These are phyloP conservation scores for Eira barbara DNA, from an alignment of 2,113 vertebrate genomes.

Conservation along the genomic window DNA sequence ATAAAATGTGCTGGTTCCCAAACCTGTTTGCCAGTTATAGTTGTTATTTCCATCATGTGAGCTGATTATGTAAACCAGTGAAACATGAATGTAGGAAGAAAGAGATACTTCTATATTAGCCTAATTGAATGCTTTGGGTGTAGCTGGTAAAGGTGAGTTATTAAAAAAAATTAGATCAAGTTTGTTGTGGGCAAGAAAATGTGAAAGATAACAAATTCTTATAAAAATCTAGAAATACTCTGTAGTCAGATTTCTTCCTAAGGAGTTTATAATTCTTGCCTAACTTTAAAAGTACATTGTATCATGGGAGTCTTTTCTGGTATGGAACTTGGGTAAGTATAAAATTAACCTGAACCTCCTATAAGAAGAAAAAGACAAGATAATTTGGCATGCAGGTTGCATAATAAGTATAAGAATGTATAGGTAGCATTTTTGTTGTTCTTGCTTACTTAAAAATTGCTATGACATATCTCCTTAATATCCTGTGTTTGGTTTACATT, in stretches of 20 bases:
- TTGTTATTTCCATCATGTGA: not conserved
- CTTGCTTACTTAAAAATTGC: conserved; percentile 18
- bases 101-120: not conserved
- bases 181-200: not conserved
- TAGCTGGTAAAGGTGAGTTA: not conserved
- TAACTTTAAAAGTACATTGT: not conserved
- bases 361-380: not conserved
- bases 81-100: not conserved
- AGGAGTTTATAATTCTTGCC: not conserved
- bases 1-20: not conserved
- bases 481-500: conserved; percentile 30
- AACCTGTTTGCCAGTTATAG: not conserved
- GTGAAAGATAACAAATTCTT: not conserved
- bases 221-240: not conserved
- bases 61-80: not conserved
- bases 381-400: not conserved
- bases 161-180: conserved; percentile 1
- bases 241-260: not conserved
- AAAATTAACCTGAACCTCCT: not conserved
- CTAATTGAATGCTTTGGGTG: not conserved
- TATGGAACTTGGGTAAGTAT: not conserved
- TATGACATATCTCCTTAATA: not conserved
- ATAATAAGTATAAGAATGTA: not conserved
- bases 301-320: not conserved
- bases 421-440: not conserved